phyloP scores from a whole-genome alignment of 2,797 vertebrate species.

The Kryptolebias ocellatus region DNA sequence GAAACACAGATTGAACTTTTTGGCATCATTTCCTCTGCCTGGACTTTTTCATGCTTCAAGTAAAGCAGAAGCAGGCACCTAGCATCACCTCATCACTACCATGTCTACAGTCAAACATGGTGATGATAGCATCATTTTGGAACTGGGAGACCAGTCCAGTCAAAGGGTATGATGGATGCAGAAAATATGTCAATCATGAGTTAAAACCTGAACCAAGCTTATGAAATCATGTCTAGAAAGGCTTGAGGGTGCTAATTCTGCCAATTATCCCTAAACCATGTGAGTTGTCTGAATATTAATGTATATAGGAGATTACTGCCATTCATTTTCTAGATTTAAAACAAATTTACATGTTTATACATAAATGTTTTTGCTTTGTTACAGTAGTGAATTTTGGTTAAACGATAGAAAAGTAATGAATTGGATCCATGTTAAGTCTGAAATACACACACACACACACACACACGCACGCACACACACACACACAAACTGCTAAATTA shows the following conservation, averaged over 20 bases:
- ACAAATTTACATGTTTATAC: neutral
- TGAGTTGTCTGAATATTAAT: neutral
- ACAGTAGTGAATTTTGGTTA: too few relatives aligned
- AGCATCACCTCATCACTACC: neutral
- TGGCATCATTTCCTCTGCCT: neutral
- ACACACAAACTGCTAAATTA: too few relatives aligned
- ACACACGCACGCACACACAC: too few relatives aligned
- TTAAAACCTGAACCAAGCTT: neutral
- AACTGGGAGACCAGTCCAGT: neutral
- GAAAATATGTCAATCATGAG: neutral
- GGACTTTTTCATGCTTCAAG: neutral
- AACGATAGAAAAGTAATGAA: too few relatives aligned
- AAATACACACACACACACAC: too few relatives aligned
- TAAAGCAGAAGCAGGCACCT: neutral
- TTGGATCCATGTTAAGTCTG: too few relatives aligned
- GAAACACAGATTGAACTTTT: slow-evolving; percentile 2
- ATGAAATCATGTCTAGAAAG: neutral
- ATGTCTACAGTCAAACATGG: neutral
- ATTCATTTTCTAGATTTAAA: neutral
- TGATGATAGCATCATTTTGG: neutral
- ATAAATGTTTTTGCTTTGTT: too few relatives aligned
- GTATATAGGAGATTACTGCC: neutral
- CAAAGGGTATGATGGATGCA: neutral
- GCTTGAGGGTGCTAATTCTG: neutral
- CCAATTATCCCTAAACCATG: neutral